phyloP scores from a whole-genome alignment of 2,113 vertebrate genomes.

The Pungitius pungitius region DNA sequence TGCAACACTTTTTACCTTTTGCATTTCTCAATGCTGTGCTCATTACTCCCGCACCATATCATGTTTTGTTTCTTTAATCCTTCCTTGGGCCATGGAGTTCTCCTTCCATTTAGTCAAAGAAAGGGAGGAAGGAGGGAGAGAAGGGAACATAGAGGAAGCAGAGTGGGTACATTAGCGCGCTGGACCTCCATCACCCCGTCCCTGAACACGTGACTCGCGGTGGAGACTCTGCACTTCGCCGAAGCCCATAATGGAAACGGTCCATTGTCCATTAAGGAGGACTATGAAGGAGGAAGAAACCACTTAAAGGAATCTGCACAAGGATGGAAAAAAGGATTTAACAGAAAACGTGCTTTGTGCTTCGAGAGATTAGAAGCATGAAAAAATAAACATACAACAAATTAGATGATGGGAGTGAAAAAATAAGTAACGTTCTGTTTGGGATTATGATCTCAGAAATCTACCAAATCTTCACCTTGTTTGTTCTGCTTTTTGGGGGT shows the following conservation, averaged over 20 bases:
- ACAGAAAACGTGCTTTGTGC: background rate
- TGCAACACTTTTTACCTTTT: too few species aligned
- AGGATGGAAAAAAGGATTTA: constrained; percentile 9
- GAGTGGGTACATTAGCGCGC: constrained; percentile 27
- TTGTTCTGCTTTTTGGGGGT: background rate
- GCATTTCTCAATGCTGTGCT: too few species aligned
- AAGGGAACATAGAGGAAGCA: constrained; percentile 6
- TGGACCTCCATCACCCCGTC: constrained; percentile 20
- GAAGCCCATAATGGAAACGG: constrained; percentile 25
- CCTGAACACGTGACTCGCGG: background rate
- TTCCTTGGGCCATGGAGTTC: background rate
- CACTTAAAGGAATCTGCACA: constrained; percentile 9
- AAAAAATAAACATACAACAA: background rate
- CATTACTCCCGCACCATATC: too few species aligned
- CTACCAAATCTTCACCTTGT: background rate
- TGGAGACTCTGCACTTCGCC: constrained; percentile 9
- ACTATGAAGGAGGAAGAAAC: constrained; percentile 13
- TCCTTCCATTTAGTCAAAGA: constrained; percentile 12
- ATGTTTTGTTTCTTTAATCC: too few species aligned
- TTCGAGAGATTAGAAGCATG: constrained; percentile 10
- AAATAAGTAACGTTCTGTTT: background rate
- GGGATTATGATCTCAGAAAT: background rate
- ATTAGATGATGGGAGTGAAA: background rate
- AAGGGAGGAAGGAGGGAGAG: background rate
- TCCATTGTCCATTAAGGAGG: constrained; percentile 7